These are phyloP conservation scores for Cheilosia vernalis DNA, from an alignment of 2,888 invertebrate genomes.

Conservation along the genomic window DNA sequence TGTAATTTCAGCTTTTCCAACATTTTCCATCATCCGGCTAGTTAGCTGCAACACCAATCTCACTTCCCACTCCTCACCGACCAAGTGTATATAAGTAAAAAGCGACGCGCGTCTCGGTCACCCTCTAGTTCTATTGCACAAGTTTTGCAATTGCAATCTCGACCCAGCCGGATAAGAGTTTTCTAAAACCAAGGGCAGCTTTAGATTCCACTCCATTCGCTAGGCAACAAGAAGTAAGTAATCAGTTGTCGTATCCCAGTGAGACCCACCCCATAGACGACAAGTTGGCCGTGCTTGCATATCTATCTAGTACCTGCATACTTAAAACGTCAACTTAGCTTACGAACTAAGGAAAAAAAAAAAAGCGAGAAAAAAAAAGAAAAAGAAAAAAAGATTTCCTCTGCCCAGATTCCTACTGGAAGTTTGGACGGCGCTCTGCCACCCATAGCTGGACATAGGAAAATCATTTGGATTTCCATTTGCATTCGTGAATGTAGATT, in stretches of 20 bases:
- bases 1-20: too few relatives aligned
- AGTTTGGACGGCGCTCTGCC: slow-evolving; percentile 8
- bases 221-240: slow-evolving; percentile 27
- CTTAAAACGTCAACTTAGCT: slow-evolving; percentile 54
- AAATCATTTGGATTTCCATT: slow-evolving; percentile 37
- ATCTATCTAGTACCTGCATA: slow-evolving; percentile 55
- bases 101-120: slow-evolving; percentile 38
- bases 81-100: slow-evolving; percentile 15
- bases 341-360: slow-evolving; percentile 43
- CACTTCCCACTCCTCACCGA: not conserved
- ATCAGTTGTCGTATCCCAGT: not conserved
- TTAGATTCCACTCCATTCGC: slow-evolving; percentile 25
- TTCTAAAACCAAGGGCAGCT: slow-evolving; percentile 9
- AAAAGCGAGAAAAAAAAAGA: slow-evolving; percentile 12
- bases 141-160: slow-evolving; percentile 2
- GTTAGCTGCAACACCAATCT: not conserved
- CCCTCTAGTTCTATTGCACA: slow-evolving; percentile 1
- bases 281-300: slow-evolving; percentile 48
- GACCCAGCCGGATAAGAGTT: slow-evolving; percentile 16
- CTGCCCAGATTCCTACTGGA: slow-evolving; percentile 28
- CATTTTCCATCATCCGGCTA: too few relatives aligned
- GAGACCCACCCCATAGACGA: slow-evolving; percentile 62
- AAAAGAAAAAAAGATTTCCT: slow-evolving; percentile 20
- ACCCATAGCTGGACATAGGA: slow-evolving; percentile 29
- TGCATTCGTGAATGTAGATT: slow-evolving; percentile 18